Evolutionary conservation across 2,797 vertebrate genomes (phyloP).

Genomic region (Philypnodon macrostomus): DNA sequence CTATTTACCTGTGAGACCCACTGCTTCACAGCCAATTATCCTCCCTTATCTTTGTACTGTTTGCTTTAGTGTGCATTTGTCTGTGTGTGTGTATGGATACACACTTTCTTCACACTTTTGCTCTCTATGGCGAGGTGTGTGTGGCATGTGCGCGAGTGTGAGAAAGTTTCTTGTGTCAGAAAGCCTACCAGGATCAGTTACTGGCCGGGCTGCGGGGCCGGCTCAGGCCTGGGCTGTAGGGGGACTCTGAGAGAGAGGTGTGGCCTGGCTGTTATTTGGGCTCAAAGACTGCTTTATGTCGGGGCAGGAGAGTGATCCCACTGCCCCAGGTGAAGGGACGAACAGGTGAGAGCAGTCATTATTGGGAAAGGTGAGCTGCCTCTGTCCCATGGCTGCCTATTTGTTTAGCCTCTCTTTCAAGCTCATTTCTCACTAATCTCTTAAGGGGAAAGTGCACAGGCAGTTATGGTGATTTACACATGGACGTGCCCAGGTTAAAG

Average conservation of each 20-base stretch:
- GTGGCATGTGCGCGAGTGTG: slow-evolving; percentile 72
- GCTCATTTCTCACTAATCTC: slow-evolving; percentile 51
- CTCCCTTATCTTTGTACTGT: slow-evolving; percentile 50
- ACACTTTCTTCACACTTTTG: slow-evolving; percentile 21
- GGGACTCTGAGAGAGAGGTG: slow-evolving; percentile 25
- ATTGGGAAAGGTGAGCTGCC: slow-evolving; percentile 77
- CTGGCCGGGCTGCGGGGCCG: slow-evolving; percentile 59
- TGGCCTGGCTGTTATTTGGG: slow-evolving; percentile 47
- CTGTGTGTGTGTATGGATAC: slow-evolving; percentile 15
- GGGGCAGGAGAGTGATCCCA: slow-evolving; percentile 56
- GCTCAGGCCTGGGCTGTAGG: slow-evolving; percentile 26
- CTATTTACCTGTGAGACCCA: slow-evolving; percentile 61
- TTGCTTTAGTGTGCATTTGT: slow-evolving; percentile 32
- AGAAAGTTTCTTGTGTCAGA: slow-evolving; percentile 69
- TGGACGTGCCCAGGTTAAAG: slow-evolving; percentile 34
- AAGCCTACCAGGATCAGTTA: slow-evolving; percentile 74
- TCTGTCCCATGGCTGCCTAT: slow-evolving; percentile 44
- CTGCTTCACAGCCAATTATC: slow-evolving; percentile 63
- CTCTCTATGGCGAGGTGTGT: slow-evolving; percentile 32
- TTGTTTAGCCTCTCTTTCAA: slow-evolving; percentile 26
- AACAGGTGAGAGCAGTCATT: slow-evolving; percentile 78
- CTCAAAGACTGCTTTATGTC: slow-evolving; percentile 76
- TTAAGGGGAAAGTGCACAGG: slow-evolving; percentile 35
- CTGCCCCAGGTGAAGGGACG: slow-evolving; percentile 76
- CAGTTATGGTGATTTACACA: too few relatives aligned